Evolutionary conservation across 2,113 vertebrate species (phyloP).

Genomic region (Patagioenas fasciata): DNA sequence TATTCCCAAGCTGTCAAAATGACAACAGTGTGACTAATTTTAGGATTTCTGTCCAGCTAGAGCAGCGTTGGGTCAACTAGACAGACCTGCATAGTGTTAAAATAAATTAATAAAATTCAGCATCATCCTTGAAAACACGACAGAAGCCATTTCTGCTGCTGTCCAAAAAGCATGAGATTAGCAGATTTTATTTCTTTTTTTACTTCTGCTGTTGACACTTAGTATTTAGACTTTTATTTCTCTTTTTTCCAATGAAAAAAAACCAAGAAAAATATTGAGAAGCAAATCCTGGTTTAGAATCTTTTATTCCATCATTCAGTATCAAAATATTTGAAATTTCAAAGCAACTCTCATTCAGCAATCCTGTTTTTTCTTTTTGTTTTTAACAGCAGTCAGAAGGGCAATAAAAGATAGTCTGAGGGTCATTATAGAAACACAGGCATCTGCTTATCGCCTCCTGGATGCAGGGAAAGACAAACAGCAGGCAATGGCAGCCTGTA

Average conservation of each 20-base stretch:
- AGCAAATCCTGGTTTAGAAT: neutral
- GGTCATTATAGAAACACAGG: neutral
- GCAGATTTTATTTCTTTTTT: neutral
- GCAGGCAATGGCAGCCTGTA: fast-evolving
- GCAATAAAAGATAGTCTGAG: neutral
- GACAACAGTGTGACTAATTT: neutral
- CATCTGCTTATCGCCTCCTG: neutral
- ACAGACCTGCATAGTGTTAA: neutral
- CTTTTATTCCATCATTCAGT: neutral
- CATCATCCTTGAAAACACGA: neutral
- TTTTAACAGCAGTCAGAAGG: neutral
- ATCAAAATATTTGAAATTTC: neutral
- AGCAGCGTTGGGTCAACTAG: neutral
- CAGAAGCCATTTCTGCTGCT: neutral
- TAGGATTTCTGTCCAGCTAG: neutral
- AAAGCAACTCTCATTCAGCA: neutral
- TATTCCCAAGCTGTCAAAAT: neutral
- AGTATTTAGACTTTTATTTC: neutral
- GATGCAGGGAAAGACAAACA: slow-evolving; percentile 19
- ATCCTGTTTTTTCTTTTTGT: neutral
- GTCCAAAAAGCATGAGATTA: neutral
- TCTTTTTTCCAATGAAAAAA: neutral
- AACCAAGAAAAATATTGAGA: neutral
- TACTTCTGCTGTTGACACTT: neutral
- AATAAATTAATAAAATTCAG: neutral